Conservation (phyloP, 2,797 vertebrate genomes). For the Tamandua tetradactyla region DNA sequence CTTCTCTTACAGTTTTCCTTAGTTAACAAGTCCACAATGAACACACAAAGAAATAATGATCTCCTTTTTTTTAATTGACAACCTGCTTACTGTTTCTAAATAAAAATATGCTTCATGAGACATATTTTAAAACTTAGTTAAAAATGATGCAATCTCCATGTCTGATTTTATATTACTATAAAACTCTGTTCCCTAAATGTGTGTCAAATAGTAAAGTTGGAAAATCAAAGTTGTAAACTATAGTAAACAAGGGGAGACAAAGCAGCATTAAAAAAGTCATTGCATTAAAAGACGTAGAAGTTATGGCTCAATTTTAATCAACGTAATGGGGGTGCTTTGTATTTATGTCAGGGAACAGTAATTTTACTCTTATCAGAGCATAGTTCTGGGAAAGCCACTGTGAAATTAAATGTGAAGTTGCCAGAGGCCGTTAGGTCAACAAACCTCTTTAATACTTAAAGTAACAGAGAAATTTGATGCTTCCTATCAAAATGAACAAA, state of each 20-base stretch:
- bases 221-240: constrained; percentile 63
- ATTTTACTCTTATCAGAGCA: not conserved
- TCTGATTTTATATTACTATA: constrained; percentile 62
- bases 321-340: constrained; percentile 15
- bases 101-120: not conserved
- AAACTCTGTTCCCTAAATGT: constrained; percentile 57
- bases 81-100: not conserved
- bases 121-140: constrained; percentile 29
- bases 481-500: not conserved
- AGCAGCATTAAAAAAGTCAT: constrained; percentile 28
- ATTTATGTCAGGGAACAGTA: not conserved
- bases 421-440: not conserved
- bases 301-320: constrained; percentile 47
- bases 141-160: constrained; percentile 46
- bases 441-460: not conserved
- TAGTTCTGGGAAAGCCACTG: not conserved
- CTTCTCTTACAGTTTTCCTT: not conserved
- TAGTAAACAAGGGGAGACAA: constrained; percentile 55
- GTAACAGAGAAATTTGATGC: not conserved
- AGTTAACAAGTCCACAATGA: not conserved
- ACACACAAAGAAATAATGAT: not conserved
- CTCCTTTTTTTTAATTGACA: not conserved
- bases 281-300: constrained; percentile 7
- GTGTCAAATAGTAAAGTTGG: constrained; percentile 61
- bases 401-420: not conserved